Evolutionary conservation across 2,888 invertebrate species (phyloP), one percentile per base, ranked within the genome.

Genomic region (Gnatocerus cornutus): DNA sequence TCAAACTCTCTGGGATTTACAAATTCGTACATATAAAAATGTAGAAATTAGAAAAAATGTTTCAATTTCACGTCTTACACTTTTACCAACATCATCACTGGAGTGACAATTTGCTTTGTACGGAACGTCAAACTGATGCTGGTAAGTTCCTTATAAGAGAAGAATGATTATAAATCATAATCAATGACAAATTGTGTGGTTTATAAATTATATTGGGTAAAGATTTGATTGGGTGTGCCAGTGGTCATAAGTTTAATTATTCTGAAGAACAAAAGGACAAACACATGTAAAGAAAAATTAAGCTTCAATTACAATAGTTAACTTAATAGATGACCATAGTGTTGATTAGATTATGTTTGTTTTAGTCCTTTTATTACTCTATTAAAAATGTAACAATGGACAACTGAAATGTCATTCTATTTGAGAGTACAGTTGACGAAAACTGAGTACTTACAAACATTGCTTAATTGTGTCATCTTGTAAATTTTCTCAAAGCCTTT

Each of bases 291-390:
- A 37, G 37, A 37, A 37, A 37, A 41, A 41, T 41, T 41, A 41
- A 12, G 41, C 9, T 12, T n/a, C 10, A 41, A 41, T 41, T 41
- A 41, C 41, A 41, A 41, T 13, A 12, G 41, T 37, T n/a, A 37
- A 41, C 10, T 41, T 41, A 41, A 41, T 41, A 13, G 13, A 41
- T 16, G 16, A 9, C 16, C 8, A 7, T 4, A 46, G 46, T 46
- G 46, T 46, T 46, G 46, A 46, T 46, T 46, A 46, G 21, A 46
- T 46, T 21, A 46, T 12, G 46, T 46, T 46, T 46, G 46, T 41
- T 41, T 41, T 12, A 41, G 41, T 12, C 12, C 33, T n/a, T 41
- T 41, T 41, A 46, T 46, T 46, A 14, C 46, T 46, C 46, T 3
- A 16, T 46, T 21, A 16, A 46, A 12, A 46, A 4, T 46, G 41